These are phyloP conservation scores for Balearica regulorum DNA, from an alignment of 2,797 vertebrate species.

Conservation along the genomic window DNA sequence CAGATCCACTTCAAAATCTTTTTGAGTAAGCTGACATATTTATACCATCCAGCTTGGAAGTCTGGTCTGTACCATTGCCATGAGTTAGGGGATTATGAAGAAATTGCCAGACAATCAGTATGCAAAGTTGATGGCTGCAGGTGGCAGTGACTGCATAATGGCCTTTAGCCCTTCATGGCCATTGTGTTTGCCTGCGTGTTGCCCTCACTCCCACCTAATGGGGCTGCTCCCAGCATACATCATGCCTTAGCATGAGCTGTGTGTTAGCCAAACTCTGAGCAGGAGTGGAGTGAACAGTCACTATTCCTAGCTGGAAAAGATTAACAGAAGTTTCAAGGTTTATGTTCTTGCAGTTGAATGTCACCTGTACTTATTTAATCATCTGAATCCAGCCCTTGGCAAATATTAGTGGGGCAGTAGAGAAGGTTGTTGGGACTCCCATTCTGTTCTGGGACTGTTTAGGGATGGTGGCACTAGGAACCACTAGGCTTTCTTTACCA, in stretches of 20 bases:
- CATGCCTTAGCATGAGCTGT: not conserved
- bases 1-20: not conserved
- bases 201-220: not conserved
- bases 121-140: not conserved
- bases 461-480: not conserved
- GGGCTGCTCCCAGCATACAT: not conserved
- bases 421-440: not conserved
- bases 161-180: not conserved
- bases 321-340: not conserved
- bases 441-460: not conserved
- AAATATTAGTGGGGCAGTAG: too few relatives aligned
- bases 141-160: not conserved
- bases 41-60: not conserved
- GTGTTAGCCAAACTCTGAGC: not conserved
- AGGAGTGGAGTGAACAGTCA: not conserved
- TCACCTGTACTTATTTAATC: not conserved
- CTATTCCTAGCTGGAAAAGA: not conserved
- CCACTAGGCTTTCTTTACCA: not conserved
- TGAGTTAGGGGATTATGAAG: not conserved
- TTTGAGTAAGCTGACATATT: not conserved
- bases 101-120: not conserved
- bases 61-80: not conserved
- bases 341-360: not conserved
- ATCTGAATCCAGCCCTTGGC: not conserved
- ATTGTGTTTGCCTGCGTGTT: not conserved